Base-by-base conservation (phyloP, 2,888 invertebrate species). In the Cryptocephalus primarius region DNA sequence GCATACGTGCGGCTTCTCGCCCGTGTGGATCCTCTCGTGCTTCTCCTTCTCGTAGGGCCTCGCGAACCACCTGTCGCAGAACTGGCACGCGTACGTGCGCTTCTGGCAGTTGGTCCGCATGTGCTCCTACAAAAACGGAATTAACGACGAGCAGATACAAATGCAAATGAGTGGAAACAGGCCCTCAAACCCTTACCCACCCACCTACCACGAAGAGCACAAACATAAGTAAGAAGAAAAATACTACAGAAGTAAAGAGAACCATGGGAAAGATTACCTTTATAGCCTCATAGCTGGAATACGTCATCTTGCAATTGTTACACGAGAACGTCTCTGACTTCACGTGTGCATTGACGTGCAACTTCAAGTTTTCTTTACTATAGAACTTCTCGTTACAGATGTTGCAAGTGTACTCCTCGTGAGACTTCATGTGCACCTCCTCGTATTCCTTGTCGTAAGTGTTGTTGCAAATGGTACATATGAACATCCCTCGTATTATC, bases 1-100 rank as follows among this genome's bases (percentile, higher is more conserved):
- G 58, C 88, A 88, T 45, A 78, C 73, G 59, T 87, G 83, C 0
- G 88, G 88, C 58, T 86, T 86, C 60, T 86, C 86, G 1, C 80
- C 80, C 1, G 88, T 88, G 57, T 88, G 88, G 60, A 87, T 83
- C n/a, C 88, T 73, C 66, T 88, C 88, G 58, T 88, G 88, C 66
- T 87, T 87, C 1, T 88, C 87, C 66, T 87, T 87, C 58, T 88
- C 87, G 57, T 85, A 85, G 0, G 88, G 86, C 39, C 85, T 72
- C 2, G 79, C 74, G 58, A 88, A 88, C 50, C 80, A 73, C 45
- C 84, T 74, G 0, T 78, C 79, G 58, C 88, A 88, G 61, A 80
- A 86, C 48, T 80, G 75, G 58, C 88, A 88, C 42, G 75, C 76
- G 65, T 85, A 87, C 2, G 79, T 79, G 11, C 74, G 67, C 45